Evolutionary conservation across 2,113 vertebrate species (phyloP).

Genomic region (Apistogramma diplotaenia): DNA sequence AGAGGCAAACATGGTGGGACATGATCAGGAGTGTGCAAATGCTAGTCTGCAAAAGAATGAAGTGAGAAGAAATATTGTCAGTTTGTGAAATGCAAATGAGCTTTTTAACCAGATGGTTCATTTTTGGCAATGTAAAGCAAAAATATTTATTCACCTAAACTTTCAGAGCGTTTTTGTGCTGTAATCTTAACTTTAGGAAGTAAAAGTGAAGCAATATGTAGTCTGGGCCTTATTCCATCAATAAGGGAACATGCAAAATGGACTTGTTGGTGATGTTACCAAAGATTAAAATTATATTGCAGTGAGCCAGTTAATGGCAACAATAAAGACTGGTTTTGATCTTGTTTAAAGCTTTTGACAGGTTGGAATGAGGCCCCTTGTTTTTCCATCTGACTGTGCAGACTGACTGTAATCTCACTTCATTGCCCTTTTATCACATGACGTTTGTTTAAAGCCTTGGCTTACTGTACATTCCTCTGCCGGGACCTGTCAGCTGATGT

Average conservation of each 20-base stretch:
- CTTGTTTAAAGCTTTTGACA: constrained; percentile 35
- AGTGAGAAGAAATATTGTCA: not conserved
- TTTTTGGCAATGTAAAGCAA: not conserved
- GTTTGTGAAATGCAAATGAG: not conserved
- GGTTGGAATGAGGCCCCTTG: constrained; percentile 42
- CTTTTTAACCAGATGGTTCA: not conserved
- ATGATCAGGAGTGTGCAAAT: not conserved
- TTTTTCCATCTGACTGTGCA: constrained; percentile 52
- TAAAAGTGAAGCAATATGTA: not conserved
- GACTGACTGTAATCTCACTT: constrained; percentile 60
- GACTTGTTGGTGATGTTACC: not conserved
- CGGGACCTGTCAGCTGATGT: constrained; percentile 69
- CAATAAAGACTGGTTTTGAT: constrained; percentile 13
- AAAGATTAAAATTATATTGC: not conserved
- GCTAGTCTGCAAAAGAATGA: not conserved
- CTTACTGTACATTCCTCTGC: constrained; percentile 69
- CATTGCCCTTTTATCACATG: constrained; percentile 69
- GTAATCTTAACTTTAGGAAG: not conserved
- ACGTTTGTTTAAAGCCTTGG: constrained; percentile 58
- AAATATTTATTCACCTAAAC: not conserved
- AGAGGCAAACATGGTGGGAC: not conserved
- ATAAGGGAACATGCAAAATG: fast-evolving
- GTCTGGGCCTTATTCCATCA: not conserved
- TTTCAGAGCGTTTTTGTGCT: not conserved
- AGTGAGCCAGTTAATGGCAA: not conserved